Evolutionary conservation across 2,797 vertebrate species (phyloP).

Genomic region (Onychomys leucogaster): DNA sequence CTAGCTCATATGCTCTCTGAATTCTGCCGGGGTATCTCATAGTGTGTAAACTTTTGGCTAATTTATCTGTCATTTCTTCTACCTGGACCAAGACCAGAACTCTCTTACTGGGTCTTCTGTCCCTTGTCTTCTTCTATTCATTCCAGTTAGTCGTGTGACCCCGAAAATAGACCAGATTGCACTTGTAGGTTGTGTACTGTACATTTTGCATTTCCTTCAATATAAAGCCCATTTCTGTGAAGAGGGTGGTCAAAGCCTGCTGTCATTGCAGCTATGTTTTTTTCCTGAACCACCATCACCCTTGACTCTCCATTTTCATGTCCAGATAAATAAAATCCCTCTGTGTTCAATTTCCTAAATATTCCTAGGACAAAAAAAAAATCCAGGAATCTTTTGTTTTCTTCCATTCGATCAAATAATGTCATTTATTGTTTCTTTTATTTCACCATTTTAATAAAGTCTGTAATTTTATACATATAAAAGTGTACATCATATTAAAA

Average conservation of each 20-base stretch:
- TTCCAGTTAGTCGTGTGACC: neutral
- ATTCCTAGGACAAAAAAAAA: neutral
- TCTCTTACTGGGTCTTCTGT: neutral
- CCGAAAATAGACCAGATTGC: neutral
- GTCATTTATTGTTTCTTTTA: neutral
- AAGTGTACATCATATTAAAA: neutral
- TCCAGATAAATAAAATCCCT: neutral
- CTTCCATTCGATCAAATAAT: neutral
- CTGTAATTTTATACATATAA: neutral
- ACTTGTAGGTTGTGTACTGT: neutral
- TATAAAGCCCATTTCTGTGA: neutral
- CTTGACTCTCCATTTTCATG: neutral
- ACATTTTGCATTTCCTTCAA: neutral
- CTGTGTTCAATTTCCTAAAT: neutral
- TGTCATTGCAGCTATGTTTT: neutral
- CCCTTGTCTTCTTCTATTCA: neutral
- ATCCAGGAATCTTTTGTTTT: neutral
- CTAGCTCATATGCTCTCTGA: neutral
- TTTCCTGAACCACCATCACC: no score
- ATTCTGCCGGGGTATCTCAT: neutral
- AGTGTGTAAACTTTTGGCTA: neutral
- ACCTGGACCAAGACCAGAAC: neutral
- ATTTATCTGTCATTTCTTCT: neutral
- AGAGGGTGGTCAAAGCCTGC: accelerated
- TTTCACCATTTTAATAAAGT: neutral